Evolutionary conservation across 2,888 invertebrate genomes (phyloP).

Genomic region (Carcina quercana): DNA sequence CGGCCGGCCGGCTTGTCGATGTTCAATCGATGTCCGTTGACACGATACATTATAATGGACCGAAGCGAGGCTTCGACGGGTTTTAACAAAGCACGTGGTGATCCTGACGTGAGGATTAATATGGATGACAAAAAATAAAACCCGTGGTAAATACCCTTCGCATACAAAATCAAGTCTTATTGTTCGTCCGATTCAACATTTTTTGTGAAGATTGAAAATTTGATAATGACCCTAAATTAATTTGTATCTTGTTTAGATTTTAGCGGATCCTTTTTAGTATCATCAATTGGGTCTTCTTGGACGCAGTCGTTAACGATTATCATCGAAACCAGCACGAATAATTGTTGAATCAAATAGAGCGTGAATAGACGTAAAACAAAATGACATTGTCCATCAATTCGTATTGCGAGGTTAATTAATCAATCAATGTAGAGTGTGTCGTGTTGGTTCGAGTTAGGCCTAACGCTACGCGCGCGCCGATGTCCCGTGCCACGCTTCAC

Average conservation of each 20-base stretch:
- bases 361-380: slow-evolving; percentile 13
- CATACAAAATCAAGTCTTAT: slow-evolving; percentile 56
- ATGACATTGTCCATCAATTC: slow-evolving; percentile 46
- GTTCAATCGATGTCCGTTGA: slow-evolving; percentile 72
- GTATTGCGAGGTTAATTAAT: slow-evolving; percentile 53
- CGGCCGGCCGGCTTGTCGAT: slow-evolving; percentile 55
- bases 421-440: slow-evolving; percentile 41
- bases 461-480: slow-evolving; percentile 50
- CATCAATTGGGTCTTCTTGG: too few relatives aligned
- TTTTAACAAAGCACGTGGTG: slow-evolving; percentile 71
- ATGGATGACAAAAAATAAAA: slow-evolving; percentile 59
- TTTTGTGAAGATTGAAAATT: slow-evolving; percentile 44
- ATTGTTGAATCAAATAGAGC: background rate
- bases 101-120: slow-evolving; percentile 72
- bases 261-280: slow-evolving; percentile 8
- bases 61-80: slow-evolving; percentile 59
- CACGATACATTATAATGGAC: slow-evolving; percentile 72
- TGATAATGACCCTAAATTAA: slow-evolving; percentile 49
- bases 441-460: slow-evolving; percentile 58
- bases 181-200: slow-evolving; percentile 32
- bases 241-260: slow-evolving; percentile 31
- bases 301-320: too few relatives aligned
- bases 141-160: slow-evolving; percentile 44
- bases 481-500: slow-evolving; percentile 42
- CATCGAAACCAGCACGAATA: too few relatives aligned